phyloP scores from a whole-genome alignment of 2,888 invertebrate species.

The Pandemis heparana region DNA sequence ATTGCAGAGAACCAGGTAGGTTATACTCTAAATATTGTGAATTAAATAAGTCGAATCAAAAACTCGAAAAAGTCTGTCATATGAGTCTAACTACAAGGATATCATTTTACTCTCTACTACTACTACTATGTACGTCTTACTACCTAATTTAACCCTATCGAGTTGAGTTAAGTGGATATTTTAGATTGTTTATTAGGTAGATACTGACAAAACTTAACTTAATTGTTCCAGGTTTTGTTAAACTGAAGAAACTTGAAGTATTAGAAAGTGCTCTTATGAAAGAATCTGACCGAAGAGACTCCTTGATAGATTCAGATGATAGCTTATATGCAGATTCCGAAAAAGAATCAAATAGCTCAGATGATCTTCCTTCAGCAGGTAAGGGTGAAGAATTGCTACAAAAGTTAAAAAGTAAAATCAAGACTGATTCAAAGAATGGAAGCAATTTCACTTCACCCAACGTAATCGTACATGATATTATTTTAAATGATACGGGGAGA shows the following conservation, averaged over 20 bases:
- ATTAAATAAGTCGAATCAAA: not conserved
- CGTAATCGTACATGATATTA: conserved; percentile 49
- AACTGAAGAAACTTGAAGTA: conserved; percentile 83
- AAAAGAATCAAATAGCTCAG: conserved; percentile 75
- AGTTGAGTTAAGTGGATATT: not conserved
- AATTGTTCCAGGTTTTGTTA: conserved; percentile 83
- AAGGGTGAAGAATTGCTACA: conserved; percentile 63
- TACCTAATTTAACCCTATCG: not conserved
- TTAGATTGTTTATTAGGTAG: not conserved
- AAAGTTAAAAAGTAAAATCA: conserved; percentile 62
- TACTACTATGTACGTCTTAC: too few species aligned
- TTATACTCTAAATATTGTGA: conserved; percentile 15
- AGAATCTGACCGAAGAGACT: conserved; percentile 57
- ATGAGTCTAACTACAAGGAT: too few species aligned
- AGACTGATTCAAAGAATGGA: conserved; percentile 44
- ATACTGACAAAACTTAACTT: not conserved
- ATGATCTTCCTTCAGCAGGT: conserved; percentile 61
- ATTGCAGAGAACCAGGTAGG: conserved; percentile 76
- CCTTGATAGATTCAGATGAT: conserved; percentile 62
- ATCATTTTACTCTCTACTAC: too few species aligned
- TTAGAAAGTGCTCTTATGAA: conserved; percentile 73
- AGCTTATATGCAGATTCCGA: conserved; percentile 79
- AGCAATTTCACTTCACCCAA: conserved; percentile 43
- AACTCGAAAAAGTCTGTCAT: too few species aligned
- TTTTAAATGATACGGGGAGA: conserved; percentile 53